Conservation (phyloP, 2,113 vertebrate genomes). For the Poicephalus meyeri region DNA sequence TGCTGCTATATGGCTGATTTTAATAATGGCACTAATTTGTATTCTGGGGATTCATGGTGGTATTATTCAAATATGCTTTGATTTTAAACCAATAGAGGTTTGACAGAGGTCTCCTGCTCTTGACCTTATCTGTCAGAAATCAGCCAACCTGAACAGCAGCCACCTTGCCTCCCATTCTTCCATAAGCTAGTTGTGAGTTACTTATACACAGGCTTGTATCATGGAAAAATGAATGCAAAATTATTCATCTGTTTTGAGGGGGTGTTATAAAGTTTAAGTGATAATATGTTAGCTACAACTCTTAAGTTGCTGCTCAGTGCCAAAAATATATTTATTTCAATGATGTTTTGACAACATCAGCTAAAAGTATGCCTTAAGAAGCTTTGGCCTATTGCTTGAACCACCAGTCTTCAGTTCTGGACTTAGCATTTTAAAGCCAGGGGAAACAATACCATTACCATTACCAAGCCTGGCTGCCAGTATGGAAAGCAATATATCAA, state of each 20-base stretch:
- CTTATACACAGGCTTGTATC: background rate
- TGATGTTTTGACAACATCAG: background rate
- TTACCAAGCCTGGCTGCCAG: background rate
- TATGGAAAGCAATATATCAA: background rate
- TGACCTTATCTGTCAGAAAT: background rate
- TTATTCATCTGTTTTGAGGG: background rate
- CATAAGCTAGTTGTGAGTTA: background rate
- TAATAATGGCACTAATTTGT: background rate
- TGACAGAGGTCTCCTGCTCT: background rate
- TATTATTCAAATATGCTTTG: background rate
- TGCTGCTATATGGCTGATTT: background rate
- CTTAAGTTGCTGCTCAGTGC: background rate
- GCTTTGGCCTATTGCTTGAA: background rate
- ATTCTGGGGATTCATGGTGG: background rate
- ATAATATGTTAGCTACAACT: background rate
- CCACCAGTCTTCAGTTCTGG: background rate
- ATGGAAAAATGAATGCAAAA: background rate
- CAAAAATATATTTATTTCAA: background rate
- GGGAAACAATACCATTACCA: background rate
- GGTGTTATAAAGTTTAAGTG: background rate
- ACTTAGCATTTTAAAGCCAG: background rate
- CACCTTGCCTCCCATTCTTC: background rate
- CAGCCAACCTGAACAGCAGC: background rate
- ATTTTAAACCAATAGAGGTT: background rate
- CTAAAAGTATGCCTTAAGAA: background rate